These are phyloP conservation scores for Okapia johnstoni DNA, from an alignment of 2,113 vertebrate species.

Conservation along the genomic window DNA sequence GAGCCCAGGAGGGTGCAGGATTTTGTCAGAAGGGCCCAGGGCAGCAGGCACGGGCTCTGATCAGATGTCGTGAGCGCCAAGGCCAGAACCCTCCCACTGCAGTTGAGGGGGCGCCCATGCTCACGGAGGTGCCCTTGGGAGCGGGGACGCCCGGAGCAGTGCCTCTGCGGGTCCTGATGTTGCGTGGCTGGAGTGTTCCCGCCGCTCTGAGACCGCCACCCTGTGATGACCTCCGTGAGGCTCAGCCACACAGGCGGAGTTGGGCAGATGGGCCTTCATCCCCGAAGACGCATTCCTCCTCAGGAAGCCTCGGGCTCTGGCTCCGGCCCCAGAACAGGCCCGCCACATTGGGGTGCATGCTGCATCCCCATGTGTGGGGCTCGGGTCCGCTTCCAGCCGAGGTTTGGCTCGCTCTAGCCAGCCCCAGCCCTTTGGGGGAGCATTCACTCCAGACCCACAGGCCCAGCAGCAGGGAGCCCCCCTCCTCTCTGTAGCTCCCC, in stretches of 20 bases:
- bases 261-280: neutral
- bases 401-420: neutral
- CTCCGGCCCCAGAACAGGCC: neutral
- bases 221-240: neutral
- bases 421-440: neutral
- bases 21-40: neutral
- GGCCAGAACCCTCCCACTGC: rapidly evolving
- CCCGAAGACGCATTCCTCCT: neutral
- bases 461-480: neutral
- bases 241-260: neutral
- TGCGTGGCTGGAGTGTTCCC: rapidly evolving
- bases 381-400: too few species aligned
- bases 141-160: neutral
- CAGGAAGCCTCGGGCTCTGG: neutral
- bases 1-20: too few species aligned
- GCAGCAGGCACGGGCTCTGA: neutral
- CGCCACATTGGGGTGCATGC: rapidly evolving
- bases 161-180: rapidly evolving
- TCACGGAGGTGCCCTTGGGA: neutral
- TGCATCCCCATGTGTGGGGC: neutral
- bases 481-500: neutral
- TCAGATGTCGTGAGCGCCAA: neutral
- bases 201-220: neutral
- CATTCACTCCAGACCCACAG: neutral
- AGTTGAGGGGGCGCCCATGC: neutral